Evolutionary conservation across 2,888 invertebrate species (phyloP).

Genomic region (Ornithoptera priamus): DNA sequence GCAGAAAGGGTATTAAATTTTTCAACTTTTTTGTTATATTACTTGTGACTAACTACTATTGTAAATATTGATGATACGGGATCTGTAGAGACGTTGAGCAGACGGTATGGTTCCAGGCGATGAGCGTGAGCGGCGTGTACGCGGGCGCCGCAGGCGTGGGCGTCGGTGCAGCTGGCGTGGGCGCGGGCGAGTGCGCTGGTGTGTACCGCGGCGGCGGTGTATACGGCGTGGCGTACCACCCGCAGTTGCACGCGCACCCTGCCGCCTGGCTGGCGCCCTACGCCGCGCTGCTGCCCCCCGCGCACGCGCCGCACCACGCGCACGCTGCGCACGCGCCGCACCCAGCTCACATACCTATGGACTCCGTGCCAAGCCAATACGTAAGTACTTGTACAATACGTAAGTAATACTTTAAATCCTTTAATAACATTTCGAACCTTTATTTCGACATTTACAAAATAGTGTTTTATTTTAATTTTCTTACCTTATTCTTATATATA

Average conservation of each 20-base stretch:
- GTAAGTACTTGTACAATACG: slow-evolving; percentile 49
- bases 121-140: slow-evolving; percentile 73
- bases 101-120: slow-evolving; percentile 52
- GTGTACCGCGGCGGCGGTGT: slow-evolving; percentile 71
- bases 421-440: too few relatives aligned
- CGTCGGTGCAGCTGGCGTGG: slow-evolving; percentile 58
- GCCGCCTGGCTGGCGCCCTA: slow-evolving; percentile 73
- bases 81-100: slow-evolving; percentile 28
- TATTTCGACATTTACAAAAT: too few relatives aligned
- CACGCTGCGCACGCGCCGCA: slow-evolving; percentile 66
- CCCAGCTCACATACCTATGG: slow-evolving; percentile 70
- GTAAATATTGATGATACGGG: slow-evolving; percentile 1
- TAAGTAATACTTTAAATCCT: background rate
- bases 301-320: slow-evolving; percentile 51
- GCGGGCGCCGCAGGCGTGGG: slow-evolving; percentile 64
- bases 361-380: slow-evolving; percentile 76
- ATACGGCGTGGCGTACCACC: slow-evolving; percentile 73
- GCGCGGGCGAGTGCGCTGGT: slow-evolving; percentile 64
- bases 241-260: slow-evolving; percentile 65
- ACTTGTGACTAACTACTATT: background rate
- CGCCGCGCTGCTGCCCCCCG: slow-evolving; percentile 69
- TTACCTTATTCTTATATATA: too few relatives aligned
- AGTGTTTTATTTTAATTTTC: too few relatives aligned
- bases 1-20: too few relatives aligned
- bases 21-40: background rate